phyloP scores from a whole-genome alignment of 2,888 invertebrate genomes.

The Microchrysa polita region DNA sequence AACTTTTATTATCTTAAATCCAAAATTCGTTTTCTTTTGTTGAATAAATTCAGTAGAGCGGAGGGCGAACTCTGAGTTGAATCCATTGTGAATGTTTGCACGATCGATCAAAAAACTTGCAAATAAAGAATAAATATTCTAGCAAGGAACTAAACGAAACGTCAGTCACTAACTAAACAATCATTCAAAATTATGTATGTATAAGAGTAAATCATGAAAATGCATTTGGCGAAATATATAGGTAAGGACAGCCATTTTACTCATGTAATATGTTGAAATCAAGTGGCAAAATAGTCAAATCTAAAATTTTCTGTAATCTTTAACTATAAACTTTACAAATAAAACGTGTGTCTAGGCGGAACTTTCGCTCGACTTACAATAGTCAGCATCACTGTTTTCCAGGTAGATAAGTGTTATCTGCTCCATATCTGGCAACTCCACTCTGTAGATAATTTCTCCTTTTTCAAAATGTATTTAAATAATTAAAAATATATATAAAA shows the following conservation, averaged over 20 bases:
- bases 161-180: too few relatives aligned
- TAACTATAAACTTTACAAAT: constrained; percentile 19
- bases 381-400: constrained; percentile 76
- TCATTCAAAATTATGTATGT: too few relatives aligned
- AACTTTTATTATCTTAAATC: too few relatives aligned
- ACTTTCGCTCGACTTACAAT: constrained; percentile 65
- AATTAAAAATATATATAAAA: constrained; percentile 48
- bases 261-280: neutral
- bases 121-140: too few relatives aligned
- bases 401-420: constrained; percentile 93
- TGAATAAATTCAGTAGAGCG: too few relatives aligned
- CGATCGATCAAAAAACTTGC: too few relatives aligned
- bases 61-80: too few relatives aligned
- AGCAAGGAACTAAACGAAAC: too few relatives aligned
- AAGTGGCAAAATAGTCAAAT: constrained; percentile 16
- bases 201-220: constrained; percentile 1
- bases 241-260: neutral
- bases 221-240: neutral
- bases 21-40: too few relatives aligned
- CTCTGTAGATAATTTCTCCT: constrained; percentile 92
- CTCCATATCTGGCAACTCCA: constrained; percentile 93
- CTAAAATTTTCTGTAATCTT: constrained; percentile 36
- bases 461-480: constrained; percentile 57
- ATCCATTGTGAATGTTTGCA: too few relatives aligned
- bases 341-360: constrained; percentile 52